These are phyloP conservation scores for Passer montanus DNA, from an alignment of 2,113 vertebrate genomes.

Conservation along the genomic window DNA sequence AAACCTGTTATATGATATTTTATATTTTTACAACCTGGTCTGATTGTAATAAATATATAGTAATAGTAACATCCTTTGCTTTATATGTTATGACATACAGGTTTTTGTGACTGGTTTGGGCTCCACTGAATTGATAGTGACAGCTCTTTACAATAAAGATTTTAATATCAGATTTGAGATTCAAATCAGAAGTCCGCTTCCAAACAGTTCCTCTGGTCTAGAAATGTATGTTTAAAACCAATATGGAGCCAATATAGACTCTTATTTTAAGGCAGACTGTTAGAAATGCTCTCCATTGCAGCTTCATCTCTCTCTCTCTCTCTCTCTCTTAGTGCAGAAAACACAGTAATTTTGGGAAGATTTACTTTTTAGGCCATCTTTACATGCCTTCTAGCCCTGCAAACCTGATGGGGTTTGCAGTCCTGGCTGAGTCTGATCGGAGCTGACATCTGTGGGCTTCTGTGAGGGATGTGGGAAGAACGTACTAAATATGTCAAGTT, in stretches of 20 bases:
- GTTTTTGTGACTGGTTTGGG: neutral
- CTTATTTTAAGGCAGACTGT: neutral
- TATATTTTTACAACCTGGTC: neutral
- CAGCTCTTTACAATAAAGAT: neutral
- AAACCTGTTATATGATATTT: neutral
- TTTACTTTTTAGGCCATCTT: neutral
- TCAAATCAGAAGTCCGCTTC: neutral
- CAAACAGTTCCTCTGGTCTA: neutral
- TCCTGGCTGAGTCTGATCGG: neutral
- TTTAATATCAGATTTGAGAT: neutral
- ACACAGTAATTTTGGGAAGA: neutral
- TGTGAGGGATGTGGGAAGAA: slow-evolving; percentile 24
- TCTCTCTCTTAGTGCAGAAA: neutral
- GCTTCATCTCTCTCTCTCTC: neutral
- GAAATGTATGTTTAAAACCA: neutral
- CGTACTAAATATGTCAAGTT: slow-evolving; percentile 4
- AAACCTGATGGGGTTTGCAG: neutral
- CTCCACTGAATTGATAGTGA: neutral
- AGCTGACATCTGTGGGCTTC: slow-evolving; percentile 32
- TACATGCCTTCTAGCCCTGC: neutral
- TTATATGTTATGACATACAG: neutral
- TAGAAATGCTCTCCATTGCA: neutral
- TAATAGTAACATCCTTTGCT: neutral
- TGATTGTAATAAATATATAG: neutral
- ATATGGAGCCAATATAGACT: neutral